Conservation (phyloP, 2,888 invertebrate species). For the Odontothrips loti region DNA sequence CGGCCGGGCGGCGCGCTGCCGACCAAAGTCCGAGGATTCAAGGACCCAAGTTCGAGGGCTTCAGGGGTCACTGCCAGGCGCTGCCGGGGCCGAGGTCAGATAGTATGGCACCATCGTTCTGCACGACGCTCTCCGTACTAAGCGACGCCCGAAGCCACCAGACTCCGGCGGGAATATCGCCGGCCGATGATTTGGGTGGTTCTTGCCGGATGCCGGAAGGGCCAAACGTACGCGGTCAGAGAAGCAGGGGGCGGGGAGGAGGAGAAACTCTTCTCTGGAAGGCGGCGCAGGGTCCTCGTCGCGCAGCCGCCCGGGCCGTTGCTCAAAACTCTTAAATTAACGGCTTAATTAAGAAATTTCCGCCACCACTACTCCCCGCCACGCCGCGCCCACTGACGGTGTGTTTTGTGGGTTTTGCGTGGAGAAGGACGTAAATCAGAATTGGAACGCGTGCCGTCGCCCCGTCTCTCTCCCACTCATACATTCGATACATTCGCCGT, state of each 20-base stretch:
- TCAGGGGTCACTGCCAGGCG: not conserved
- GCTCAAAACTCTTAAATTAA: conserved; percentile 4
- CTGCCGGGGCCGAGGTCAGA: not conserved
- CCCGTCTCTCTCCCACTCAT: no score
- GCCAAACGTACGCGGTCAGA: not conserved
- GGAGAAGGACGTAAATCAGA: conserved; percentile 1
- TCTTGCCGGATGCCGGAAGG: not conserved
- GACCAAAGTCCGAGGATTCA: not conserved
- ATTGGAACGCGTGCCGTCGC: not conserved
- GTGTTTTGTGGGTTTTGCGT: conserved; percentile 16
- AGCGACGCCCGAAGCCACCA: not conserved
- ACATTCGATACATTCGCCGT: no score
- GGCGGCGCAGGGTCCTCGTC: not conserved
- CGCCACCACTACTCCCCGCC: not conserved
- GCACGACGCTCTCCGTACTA: not conserved
- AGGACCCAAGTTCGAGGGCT: not conserved
- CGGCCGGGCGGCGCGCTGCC: not conserved
- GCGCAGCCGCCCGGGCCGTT: not conserved
- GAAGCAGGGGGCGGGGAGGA: not conserved
- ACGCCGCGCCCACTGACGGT: not conserved
- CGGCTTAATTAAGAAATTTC: conserved; percentile 18
- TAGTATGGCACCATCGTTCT: not conserved
- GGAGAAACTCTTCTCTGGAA: not conserved
- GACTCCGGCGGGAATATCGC: not conserved
- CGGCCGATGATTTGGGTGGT: not conserved